These are phyloP conservation scores for Oscheius sp. DNA, from an alignment of 2,888 invertebrate species.

Conservation along the genomic window DNA sequence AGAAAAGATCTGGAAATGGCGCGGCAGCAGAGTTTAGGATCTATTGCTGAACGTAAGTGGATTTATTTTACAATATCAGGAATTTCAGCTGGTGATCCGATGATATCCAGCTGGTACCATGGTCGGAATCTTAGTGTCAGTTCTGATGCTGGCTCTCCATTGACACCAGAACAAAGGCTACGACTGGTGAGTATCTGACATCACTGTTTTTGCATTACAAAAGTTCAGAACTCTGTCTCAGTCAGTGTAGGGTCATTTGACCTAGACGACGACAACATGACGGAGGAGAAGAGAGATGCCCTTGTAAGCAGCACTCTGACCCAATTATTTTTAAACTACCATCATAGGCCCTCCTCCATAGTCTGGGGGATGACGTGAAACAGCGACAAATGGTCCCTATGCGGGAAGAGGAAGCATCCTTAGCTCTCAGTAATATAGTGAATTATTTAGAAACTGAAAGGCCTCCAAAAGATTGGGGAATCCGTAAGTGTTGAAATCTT, in stretches of 20 bases:
- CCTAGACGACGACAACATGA: constrained; percentile 7
- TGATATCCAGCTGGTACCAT: neutral
- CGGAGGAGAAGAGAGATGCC: constrained; percentile 24
- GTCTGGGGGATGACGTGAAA: constrained; percentile 45
- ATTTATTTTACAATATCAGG: no score
- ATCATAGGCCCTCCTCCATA: constrained; percentile 16
- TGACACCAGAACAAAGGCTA: neutral
- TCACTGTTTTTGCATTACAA: neutral
- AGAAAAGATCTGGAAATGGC: constrained; percentile 10
- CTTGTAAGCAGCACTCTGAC: neutral
- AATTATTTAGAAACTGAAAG: constrained; percentile 66
- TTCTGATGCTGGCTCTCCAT: constrained; percentile 7
- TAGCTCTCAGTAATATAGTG: constrained; percentile 61
- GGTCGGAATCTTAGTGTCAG: constrained; percentile 9
- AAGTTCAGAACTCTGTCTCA: constrained; percentile 2
- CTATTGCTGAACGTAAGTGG: neutral
- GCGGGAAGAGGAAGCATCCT: constrained; percentile 49
- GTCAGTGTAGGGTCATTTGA: neutral
- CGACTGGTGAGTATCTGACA: neutral
- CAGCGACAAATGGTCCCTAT: constrained; percentile 41
- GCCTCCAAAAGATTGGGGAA: constrained; percentile 31
- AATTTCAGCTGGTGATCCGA: neutral
- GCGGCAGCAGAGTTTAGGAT: constrained; percentile 11
- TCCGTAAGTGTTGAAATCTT: constrained; percentile 14
- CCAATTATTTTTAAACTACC: neutral